Conservation (phyloP, 2,797 vertebrate species). For the Capromys pilorides region DNA sequence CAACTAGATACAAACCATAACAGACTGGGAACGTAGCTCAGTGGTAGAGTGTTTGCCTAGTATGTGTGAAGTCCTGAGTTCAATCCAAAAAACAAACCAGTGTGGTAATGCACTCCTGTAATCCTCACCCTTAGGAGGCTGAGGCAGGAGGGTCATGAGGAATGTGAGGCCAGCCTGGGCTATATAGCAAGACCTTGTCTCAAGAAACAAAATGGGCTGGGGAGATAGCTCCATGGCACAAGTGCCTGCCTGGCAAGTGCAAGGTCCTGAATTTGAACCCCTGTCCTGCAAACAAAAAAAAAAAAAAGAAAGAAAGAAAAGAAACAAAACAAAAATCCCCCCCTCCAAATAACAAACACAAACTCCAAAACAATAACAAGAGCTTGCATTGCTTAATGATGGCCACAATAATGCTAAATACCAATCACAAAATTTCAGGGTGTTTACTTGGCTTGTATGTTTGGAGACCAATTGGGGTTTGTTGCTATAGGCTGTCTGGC, state of each 20-base stretch:
- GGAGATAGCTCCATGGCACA: no score
- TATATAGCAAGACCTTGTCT: neutral
- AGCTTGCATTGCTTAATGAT: neutral
- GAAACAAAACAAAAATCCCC: neutral
- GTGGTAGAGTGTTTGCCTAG: neutral
- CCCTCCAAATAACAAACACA: neutral
- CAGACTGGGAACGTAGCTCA: neutral
- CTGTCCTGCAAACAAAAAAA: no score
- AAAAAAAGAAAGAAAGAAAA: no score
- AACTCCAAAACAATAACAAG: neutral
- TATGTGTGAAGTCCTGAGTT: neutral
- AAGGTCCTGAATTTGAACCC: no score
- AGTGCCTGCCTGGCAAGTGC: no score
- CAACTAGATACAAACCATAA: no score
- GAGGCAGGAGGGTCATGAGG: neutral
- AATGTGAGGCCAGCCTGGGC: neutral
- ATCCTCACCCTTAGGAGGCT: neutral
- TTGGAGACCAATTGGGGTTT: neutral
- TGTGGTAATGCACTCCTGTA: neutral
- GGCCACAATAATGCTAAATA: neutral
- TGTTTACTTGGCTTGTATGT: neutral
- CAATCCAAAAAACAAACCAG: neutral
- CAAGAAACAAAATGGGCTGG: neutral
- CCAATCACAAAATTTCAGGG: neutral
- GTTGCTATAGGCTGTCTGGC: neutral